Percentiles rank a stretch among this genome's conserved stretches.
phyloP scores from a whole-genome alignment of 2,113 vertebrate genomes.

The Catharus fuscescens region DNA sequence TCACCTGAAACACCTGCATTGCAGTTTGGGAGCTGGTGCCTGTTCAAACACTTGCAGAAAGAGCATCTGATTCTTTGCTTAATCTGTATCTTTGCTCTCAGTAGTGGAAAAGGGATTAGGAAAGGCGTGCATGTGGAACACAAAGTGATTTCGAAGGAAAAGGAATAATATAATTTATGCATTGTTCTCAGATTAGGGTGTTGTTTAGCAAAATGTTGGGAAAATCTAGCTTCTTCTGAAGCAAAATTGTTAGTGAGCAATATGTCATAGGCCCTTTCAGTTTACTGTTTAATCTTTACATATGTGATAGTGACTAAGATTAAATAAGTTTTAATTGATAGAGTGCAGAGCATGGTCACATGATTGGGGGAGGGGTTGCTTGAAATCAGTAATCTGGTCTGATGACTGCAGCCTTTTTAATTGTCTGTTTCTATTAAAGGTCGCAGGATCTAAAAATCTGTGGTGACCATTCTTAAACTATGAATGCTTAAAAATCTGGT shows the following conservation, averaged over 20 bases:
- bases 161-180: neutral
- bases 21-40: neutral
- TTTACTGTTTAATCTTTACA: conserved; percentile 46
- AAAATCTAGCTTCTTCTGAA: neutral
- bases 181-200: neutral
- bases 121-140: neutral
- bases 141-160: neutral
- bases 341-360: neutral
- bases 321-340: conserved; percentile 26
- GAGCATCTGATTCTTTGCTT: conserved; percentile 11
- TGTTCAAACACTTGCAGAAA: neutral
- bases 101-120: neutral
- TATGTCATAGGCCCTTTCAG: neutral
- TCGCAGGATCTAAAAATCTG: neutral
- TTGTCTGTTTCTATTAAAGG: neutral
- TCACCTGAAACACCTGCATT: neutral
- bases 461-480: neutral
- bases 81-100: neutral
- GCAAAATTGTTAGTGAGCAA: neutral
- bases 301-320: conserved; percentile 14
- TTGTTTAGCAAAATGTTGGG: neutral
- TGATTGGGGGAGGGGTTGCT: neutral
- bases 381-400: conserved; percentile 4
- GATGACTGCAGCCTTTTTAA: neutral
- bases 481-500: neutral